Evolutionary conservation across 2,888 invertebrate genomes (phyloP), one percentile per base, ranked within the genome.

Genomic region (Seladonia tumulorum): DNA sequence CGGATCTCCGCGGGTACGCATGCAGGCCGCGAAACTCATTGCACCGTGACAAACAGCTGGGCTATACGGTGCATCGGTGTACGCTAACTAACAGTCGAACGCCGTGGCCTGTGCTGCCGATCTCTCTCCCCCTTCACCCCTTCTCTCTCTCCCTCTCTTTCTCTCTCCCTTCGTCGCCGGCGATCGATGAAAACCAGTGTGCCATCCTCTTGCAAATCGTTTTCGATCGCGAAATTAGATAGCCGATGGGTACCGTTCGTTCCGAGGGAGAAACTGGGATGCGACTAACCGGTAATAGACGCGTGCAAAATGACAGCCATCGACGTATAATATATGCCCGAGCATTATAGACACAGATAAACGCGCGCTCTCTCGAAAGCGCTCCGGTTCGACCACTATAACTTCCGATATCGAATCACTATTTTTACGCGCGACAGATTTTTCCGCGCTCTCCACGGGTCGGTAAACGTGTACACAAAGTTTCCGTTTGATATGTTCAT

Each of bases 1-100:
- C 49, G 80, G 35, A 68, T 35, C 73, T 73, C 68, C 47, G 75
- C 45, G 53, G 53, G 60, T 49, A 68, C 86, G 86, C 79, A 68
- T 76, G 79, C 76, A 78, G 85, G 74, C 85, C 81, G 86, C 82
- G 82, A 86, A 82, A 82, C 79, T 82, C 87, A 87, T 86, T 82
- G 87, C 87, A 87, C 76, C 87, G 87, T 87, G 87, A 87, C 87
- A 82, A 79, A 82, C 82, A 74, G 73, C 75, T 68, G 60, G 68
- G 35, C 57, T 49, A 22, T 49, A 77, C 73, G 71, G 29, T 68
- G 66, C 79, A 72, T 77, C 85, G 86, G 78, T 53, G 10, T 22
- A 53, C 77, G 75, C 85, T 84, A 85, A 84, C 85, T 71, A 75
- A 80, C 66, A 63, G 45, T 72, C 68, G 68, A 66, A 76, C 63